These are phyloP conservation scores for Phalera bucephala DNA, from an alignment of 2,888 invertebrate species.

Conservation along the genomic window DNA sequence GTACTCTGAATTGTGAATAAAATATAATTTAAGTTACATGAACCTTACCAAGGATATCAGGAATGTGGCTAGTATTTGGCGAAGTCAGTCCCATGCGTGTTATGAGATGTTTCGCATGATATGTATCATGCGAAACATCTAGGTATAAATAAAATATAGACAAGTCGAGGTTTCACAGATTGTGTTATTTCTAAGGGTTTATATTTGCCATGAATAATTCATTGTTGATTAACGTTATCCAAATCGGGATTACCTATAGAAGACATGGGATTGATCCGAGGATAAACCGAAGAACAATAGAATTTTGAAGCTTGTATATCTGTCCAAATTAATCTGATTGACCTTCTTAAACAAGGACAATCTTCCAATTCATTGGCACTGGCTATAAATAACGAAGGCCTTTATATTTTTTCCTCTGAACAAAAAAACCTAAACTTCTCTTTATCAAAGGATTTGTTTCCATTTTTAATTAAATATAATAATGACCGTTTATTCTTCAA, in stretches of 20 bases:
- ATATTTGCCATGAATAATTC: constrained; percentile 22
- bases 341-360: constrained; percentile 5
- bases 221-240: constrained; percentile 22
- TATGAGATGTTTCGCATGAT: no score
- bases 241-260: constrained; percentile 19
- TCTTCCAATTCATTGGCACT: not conserved
- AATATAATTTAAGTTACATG: constrained; percentile 27
- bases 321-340: constrained; percentile 10
- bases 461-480: no score
- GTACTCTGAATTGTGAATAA: constrained; percentile 9
- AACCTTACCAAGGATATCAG: constrained; percentile 10
- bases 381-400: no score
- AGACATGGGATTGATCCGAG: constrained; percentile 26
- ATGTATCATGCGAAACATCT: constrained; percentile 8
- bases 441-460: no score
- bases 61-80: constrained; percentile 17
- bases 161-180: constrained; percentile 3
- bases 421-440: not conserved
- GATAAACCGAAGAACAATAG: constrained; percentile 24
- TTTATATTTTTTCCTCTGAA: no score
- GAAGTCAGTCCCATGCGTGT: no score
- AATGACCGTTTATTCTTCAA: no score
- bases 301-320: constrained; percentile 19
- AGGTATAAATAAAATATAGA: constrained; percentile 9
- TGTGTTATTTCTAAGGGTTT: constrained; percentile 9